These are phyloP conservation scores for Oenanthe melanoleuca DNA, from an alignment of 2,113 vertebrate genomes.

Conservation along the genomic window DNA sequence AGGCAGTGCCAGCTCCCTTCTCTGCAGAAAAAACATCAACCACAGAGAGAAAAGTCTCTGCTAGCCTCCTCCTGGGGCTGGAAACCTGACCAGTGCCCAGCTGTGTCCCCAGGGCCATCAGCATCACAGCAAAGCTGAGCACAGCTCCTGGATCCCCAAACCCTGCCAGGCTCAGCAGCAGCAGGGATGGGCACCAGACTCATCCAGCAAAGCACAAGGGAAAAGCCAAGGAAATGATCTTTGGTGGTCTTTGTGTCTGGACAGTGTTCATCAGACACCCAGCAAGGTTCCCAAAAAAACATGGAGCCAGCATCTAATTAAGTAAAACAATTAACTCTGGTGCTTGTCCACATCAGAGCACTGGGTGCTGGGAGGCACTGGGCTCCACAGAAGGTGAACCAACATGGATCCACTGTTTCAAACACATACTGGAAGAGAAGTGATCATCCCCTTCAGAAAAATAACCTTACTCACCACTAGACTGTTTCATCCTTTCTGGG, in stretches of 20 bases:
- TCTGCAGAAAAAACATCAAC: background rate
- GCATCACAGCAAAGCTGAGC: background rate
- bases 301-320: background rate
- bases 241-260: background rate
- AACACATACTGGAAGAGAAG: background rate
- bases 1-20: background rate
- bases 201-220: background rate
- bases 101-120: accelerated
- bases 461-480: background rate
- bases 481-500: background rate
- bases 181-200: background rate
- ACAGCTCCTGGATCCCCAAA: background rate
- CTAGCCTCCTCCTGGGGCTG: background rate
- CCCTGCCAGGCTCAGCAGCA: background rate
- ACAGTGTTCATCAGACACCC: background rate
- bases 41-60: background rate
- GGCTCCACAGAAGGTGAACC: background rate
- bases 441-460: background rate
- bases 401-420: background rate
- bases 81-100: background rate
- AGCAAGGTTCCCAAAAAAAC: background rate
- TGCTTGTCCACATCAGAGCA: background rate
- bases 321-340: background rate
- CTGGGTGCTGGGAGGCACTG: background rate
- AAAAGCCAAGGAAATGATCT: background rate